Conservation (phyloP, 2,113 vertebrate genomes). For the Gavialis gangeticus region DNA sequence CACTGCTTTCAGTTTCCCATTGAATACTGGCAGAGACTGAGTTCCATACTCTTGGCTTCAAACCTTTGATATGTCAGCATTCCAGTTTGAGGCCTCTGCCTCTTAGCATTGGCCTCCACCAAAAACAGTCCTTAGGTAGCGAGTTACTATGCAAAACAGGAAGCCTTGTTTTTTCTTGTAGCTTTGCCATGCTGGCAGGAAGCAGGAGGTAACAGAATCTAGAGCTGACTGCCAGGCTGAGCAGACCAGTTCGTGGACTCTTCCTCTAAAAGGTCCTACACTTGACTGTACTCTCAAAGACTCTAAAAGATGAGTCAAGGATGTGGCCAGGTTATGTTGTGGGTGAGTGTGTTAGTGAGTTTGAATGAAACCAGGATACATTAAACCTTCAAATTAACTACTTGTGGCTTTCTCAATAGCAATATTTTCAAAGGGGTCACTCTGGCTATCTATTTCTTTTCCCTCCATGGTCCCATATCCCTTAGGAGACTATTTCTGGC, state of each 20-base stretch:
- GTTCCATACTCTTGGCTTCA: not conserved
- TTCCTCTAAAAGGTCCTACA: not conserved
- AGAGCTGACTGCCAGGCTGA: not conserved
- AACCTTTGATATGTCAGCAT: not conserved
- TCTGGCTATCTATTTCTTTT: not conserved
- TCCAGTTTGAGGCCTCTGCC: not conserved
- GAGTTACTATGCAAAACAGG: not conserved
- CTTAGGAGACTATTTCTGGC: not conserved
- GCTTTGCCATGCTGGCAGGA: not conserved
- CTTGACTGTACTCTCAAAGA: not conserved
- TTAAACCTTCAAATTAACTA: not conserved
- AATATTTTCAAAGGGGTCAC: too few relatives aligned
- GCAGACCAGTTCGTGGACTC: too few relatives aligned
- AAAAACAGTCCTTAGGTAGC: not conserved
- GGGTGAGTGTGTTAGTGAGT: not conserved
- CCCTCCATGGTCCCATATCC: not conserved
- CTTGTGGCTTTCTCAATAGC: not conserved
- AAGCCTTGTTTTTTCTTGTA: not conserved
- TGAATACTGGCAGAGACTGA: not conserved
- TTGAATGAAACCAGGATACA: not conserved
- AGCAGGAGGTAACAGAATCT: not conserved
- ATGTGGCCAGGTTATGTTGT: too few relatives aligned
- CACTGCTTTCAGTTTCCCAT: not conserved
- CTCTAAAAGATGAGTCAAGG: not conserved
- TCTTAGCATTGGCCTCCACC: not conserved